Evolutionary conservation across 2,888 invertebrate genomes (phyloP).

Genomic region (Sericinus montela): DNA sequence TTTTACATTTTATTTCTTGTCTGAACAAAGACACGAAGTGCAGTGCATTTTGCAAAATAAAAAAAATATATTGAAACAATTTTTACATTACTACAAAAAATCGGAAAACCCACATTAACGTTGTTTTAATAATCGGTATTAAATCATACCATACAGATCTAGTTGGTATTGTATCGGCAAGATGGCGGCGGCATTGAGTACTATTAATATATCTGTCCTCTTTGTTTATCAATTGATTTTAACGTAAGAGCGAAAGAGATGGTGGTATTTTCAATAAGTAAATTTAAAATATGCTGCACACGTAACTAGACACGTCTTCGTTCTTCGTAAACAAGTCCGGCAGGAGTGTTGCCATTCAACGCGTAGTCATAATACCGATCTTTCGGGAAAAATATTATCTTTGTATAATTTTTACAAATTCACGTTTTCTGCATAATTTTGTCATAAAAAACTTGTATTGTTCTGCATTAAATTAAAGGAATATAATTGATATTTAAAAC

Average conservation of each 20-base stretch:
- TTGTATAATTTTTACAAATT: no score
- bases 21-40: background rate
- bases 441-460: no score
- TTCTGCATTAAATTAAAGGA: no score
- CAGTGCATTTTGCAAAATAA: background rate
- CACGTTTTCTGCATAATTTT: no score
- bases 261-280: slow-evolving; percentile 52
- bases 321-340: slow-evolving; percentile 69
- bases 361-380: slow-evolving; percentile 20
- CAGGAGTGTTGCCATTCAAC: slow-evolving; percentile 49
- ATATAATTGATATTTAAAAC: no score
- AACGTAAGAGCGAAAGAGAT: slow-evolving; percentile 44
- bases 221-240: slow-evolving; percentile 34
- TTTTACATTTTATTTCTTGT: slow-evolving; percentile 46
- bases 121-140: slow-evolving; percentile 28
- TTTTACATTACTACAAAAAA: background rate
- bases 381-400: slow-evolving; percentile 20
- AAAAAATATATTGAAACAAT: background rate
- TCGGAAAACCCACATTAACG: background rate
- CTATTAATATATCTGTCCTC: slow-evolving; percentile 65
- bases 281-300: slow-evolving; percentile 61
- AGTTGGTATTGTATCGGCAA: slow-evolving; percentile 65
- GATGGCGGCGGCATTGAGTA: slow-evolving; percentile 70
- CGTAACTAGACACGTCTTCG: slow-evolving; percentile 77
- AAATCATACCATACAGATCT: slow-evolving; percentile 52